phyloP scores from a whole-genome alignment of 2,797 vertebrate species.

The Phrynocephalus vlangalii region DNA sequence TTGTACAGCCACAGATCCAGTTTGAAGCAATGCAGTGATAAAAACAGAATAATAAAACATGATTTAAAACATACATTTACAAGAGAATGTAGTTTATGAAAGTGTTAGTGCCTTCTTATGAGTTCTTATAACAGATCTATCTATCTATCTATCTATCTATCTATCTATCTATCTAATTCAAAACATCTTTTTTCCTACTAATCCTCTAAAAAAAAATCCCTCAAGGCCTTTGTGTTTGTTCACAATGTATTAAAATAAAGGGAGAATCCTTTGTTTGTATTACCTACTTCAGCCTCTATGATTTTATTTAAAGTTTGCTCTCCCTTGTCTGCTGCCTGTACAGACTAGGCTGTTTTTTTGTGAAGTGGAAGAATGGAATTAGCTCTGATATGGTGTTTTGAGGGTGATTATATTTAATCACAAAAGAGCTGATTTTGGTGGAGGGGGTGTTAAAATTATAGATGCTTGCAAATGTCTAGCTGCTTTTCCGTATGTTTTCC shows the following conservation, averaged over 20 bases:
- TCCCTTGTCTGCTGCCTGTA: background rate
- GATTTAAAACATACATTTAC: no score
- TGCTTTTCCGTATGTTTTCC: background rate
- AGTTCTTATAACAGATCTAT: no score
- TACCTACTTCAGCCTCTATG: background rate
- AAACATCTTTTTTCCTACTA: background rate
- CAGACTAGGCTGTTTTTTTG: background rate
- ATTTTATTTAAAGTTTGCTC: background rate
- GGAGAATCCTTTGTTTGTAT: background rate
- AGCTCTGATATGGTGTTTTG: background rate
- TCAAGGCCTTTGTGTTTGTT: background rate
- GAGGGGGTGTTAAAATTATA: no score
- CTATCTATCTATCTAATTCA: no score
- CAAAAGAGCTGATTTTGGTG: background rate
- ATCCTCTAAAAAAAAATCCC: background rate
- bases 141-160: no score
- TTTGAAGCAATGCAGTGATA: no score
- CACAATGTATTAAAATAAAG: slow-evolving; percentile 1
- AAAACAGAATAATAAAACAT: no score
- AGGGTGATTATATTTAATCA: background rate
- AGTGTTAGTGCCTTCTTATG: no score
- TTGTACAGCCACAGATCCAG: no score
- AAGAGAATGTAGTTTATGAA: no score
- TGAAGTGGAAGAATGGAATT: background rate
- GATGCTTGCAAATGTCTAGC: background rate